Conservation (phyloP, 2,888 invertebrate species). For the Phorcus lineatus region DNA sequence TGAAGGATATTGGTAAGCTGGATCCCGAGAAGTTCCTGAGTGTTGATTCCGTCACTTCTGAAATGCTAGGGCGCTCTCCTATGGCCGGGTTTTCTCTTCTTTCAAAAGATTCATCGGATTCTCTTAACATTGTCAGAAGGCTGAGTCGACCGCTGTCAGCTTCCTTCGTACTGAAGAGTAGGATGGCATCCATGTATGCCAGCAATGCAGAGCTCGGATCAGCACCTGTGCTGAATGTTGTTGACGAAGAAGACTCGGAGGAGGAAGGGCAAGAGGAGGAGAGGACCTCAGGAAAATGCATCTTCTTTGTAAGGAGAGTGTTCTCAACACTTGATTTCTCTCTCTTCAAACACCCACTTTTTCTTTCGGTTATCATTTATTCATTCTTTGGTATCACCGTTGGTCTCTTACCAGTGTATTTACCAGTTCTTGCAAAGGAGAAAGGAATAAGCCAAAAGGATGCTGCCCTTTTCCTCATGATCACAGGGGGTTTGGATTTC, state of each 20-base stretch:
- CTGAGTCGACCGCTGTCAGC: neutral
- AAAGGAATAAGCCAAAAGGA: neutral
- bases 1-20: neutral
- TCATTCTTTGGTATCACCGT: neutral
- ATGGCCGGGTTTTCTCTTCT: neutral
- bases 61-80: neutral
- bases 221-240: neutral
- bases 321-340: neutral
- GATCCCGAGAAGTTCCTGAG: neutral
- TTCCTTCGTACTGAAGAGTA: neutral
- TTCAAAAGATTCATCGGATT: neutral
- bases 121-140: neutral
- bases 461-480: neutral
- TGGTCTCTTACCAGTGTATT: neutral
- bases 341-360: neutral
- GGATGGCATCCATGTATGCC: neutral
- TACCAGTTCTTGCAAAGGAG: neutral
- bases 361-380: neutral
- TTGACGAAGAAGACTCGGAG: neutral
- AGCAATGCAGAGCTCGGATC: neutral
- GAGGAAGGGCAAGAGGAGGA: neutral
- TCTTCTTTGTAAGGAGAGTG: neutral
- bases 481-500: constrained; percentile 4
- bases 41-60: neutral
- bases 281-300: neutral